Conservation (phyloP, 1,140 invertebrate genomes). For the Neuroterus valhalla region DNA sequence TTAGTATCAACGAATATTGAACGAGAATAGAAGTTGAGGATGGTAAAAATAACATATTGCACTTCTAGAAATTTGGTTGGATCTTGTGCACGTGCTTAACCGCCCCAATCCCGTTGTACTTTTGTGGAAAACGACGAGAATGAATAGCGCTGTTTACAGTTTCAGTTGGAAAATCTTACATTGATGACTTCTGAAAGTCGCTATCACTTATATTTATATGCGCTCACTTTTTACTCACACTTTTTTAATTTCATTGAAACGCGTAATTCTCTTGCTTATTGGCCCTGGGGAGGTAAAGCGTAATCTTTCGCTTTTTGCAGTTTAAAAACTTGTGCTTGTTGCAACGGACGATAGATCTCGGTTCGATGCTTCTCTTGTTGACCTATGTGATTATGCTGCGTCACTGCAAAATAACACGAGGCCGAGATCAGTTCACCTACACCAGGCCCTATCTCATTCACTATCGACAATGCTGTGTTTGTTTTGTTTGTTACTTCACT, state of each 20-base stretch:
- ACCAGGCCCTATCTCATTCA: slow-evolving; percentile 34
- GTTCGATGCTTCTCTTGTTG: slow-evolving; percentile 57
- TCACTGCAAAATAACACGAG: slow-evolving; percentile 72
- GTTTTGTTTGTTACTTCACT: slow-evolving; percentile 7
- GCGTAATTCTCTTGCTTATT: background rate
- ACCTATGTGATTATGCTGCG: slow-evolving; percentile 64
- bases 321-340: slow-evolving; percentile 69
- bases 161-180: too few species aligned
- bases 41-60: too few species aligned
- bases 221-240: too few species aligned
- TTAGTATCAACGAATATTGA: too few species aligned
- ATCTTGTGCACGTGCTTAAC: too few species aligned
- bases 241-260: background rate
- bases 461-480: background rate
- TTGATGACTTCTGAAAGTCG: too few species aligned
- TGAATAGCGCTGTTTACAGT: too few species aligned
- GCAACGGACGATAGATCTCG: slow-evolving; percentile 65
- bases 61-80: too few species aligned
- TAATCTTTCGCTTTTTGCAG: slow-evolving; percentile 53
- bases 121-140: too few species aligned
- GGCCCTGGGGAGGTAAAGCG: background rate
- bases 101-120: too few species aligned
- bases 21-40: too few species aligned
- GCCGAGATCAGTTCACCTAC: slow-evolving; percentile 62
- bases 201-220: too few species aligned